Evolutionary conservation across 92 coral and sea anemone genomes (phyloP).

Genomic region (Bergia puertoricense): DNA sequence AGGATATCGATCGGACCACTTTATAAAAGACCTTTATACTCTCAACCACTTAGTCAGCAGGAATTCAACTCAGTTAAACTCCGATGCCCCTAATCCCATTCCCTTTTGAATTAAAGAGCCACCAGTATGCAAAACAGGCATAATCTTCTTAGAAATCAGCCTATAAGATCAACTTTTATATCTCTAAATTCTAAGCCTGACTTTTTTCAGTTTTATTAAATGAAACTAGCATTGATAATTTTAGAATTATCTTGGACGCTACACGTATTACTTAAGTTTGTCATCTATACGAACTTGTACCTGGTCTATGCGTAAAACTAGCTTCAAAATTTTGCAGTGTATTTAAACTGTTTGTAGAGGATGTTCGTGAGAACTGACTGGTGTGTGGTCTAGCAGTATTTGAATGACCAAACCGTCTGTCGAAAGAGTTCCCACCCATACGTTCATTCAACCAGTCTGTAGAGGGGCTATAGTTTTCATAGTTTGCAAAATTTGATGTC

Average conservation of each 20-base stretch:
- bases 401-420: not conserved
- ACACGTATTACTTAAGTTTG: not conserved
- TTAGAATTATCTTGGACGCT: not conserved
- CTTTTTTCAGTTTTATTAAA: too few species aligned
- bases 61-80: too few species aligned
- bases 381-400: slow-evolving; percentile 12
- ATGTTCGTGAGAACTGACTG: not conserved
- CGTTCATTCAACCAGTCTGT: slow-evolving; percentile 31
- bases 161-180: too few species aligned
- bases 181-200: too few species aligned
- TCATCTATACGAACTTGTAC: slow-evolving; percentile 8
- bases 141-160: too few species aligned
- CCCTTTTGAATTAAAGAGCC: too few species aligned
- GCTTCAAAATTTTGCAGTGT: not conserved
- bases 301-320: not conserved
- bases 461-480: not conserved
- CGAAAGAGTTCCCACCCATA: not conserved
- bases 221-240: too few species aligned
- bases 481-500: not conserved
- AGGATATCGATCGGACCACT: too few species aligned
- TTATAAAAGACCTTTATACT: too few species aligned
- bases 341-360: not conserved
- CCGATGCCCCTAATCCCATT: too few species aligned
- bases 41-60: too few species aligned
- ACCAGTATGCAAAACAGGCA: too few species aligned